A percentile compares a stretch with the other conserved stretches of the same genome.
phyloP scores from a whole-genome alignment of 2,113 vertebrate genomes.

The Rhinogobius similis region DNA sequence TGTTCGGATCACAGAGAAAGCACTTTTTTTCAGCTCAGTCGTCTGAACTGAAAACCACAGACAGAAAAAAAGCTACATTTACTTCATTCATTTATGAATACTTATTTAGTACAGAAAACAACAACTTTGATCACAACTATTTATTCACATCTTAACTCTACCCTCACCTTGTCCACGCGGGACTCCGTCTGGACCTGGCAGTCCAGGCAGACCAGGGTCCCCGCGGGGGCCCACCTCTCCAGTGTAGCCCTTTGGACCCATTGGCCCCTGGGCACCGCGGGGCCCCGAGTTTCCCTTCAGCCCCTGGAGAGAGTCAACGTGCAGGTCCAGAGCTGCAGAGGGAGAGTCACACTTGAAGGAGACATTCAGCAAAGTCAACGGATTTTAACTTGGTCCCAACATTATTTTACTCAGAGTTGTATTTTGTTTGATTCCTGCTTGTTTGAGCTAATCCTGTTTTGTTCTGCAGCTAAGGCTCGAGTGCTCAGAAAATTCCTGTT shows the following conservation, averaged over 20 bases:
- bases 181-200: not conserved
- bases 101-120: not conserved
- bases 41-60: not conserved
- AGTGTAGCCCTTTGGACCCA: not conserved
- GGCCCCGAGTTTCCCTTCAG: not conserved
- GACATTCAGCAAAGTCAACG: not conserved
- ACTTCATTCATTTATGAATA: not conserved
- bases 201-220: not conserved
- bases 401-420: too few species aligned
- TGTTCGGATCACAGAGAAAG: constrained; percentile 50
- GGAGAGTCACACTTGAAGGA: too few species aligned
- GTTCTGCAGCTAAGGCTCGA: too few species aligned
- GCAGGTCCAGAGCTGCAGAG: not conserved
- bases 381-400: too few species aligned
- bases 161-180: not conserved
- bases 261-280: not conserved
- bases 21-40: not conserved
- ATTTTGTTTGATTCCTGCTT: too few species aligned
- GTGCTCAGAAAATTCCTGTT: not conserved
- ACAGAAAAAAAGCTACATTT: not conserved
- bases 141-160: not conserved
- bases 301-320: not conserved
- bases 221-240: not conserved
- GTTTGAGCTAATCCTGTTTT: too few species aligned
- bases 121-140: too few species aligned